Percentiles rank a stretch among this genome's conserved stretches.
phyloP scores from a whole-genome alignment of 2,888 invertebrate species.

The Hirtodrosophila alboralis region DNA sequence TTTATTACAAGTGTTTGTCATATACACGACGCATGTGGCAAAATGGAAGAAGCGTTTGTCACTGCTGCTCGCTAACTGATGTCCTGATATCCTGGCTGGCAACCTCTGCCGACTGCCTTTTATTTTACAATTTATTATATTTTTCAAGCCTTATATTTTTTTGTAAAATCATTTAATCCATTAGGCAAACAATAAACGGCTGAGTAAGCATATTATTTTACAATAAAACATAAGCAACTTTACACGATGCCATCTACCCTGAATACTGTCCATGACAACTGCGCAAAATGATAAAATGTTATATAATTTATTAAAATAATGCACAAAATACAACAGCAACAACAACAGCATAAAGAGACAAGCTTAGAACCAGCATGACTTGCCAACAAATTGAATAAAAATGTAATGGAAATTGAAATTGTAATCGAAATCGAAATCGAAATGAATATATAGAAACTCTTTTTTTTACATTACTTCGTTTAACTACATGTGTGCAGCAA shows the following conservation, averaged over 20 bases:
- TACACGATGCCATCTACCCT: slow-evolving; percentile 8
- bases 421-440: slow-evolving; percentile 44
- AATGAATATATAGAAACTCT: slow-evolving; percentile 24
- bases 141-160: slow-evolving; percentile 51
- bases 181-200: slow-evolving; percentile 79
- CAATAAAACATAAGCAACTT: slow-evolving; percentile 67
- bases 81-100: slow-evolving; percentile 11
- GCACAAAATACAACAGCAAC: slow-evolving; percentile 26
- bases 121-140: slow-evolving; percentile 77
- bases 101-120: slow-evolving; percentile 46
- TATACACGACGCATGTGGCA: slow-evolving; percentile 53
- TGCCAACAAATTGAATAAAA: slow-evolving; percentile 49
- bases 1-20: slow-evolving; percentile 78
- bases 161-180: slow-evolving; percentile 79
- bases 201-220: slow-evolving; percentile 77
- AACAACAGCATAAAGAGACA: slow-evolving; percentile 13
- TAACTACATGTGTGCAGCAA: slow-evolving; percentile 31
- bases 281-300: slow-evolving; percentile 65
- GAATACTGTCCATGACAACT: slow-evolving; percentile 46
- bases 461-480: slow-evolving; percentile 28
- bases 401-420: slow-evolving; percentile 56
- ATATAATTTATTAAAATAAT: slow-evolving; percentile 76
- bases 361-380: slow-evolving; percentile 52
- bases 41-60: slow-evolving; percentile 63
- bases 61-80: slow-evolving; percentile 47